Percentiles rank a stretch among this genome's conserved stretches.
Conservation (phyloP, 2,113 vertebrate species). For the Diphyllodes magnificus region DNA sequence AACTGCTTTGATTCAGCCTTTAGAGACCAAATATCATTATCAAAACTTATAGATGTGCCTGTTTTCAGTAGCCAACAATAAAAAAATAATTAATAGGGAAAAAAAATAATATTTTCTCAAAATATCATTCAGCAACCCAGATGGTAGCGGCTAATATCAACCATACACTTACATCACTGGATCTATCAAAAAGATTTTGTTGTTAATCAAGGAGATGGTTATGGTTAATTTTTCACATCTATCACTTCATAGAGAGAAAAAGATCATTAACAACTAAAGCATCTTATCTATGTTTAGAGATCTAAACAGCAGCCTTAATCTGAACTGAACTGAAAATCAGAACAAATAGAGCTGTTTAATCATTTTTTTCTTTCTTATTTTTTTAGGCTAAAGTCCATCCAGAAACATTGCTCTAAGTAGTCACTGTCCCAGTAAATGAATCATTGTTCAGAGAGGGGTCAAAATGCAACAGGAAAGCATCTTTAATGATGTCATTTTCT, state of each 20-base stretch:
- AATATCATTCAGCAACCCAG: background rate
- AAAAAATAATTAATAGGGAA: background rate
- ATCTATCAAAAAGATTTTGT: slow-evolving; percentile 5
- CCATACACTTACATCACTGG: background rate
- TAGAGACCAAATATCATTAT: background rate
- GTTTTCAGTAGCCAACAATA: background rate
- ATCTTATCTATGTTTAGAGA: background rate
- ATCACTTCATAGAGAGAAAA: background rate
- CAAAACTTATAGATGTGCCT: background rate
- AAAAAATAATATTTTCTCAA: background rate
- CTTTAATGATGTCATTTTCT: background rate
- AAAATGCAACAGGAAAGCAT: background rate
- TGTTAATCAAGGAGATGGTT: background rate
- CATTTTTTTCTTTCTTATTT: background rate
- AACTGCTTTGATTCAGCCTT: background rate
- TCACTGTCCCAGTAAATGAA: background rate
- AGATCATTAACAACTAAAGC: background rate
- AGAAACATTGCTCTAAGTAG: background rate
- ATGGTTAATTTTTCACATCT: background rate
- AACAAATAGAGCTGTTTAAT: background rate
- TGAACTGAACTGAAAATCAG: background rate
- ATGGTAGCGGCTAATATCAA: background rate
- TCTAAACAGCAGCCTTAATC: background rate
- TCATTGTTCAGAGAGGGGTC: background rate
- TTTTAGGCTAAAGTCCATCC: background rate